Evolutionary conservation across 2,113 vertebrate species (phyloP), one percentile per base, ranked within the genome.

Genomic region (Sinocyclocheilus anophthalmus): DNA sequence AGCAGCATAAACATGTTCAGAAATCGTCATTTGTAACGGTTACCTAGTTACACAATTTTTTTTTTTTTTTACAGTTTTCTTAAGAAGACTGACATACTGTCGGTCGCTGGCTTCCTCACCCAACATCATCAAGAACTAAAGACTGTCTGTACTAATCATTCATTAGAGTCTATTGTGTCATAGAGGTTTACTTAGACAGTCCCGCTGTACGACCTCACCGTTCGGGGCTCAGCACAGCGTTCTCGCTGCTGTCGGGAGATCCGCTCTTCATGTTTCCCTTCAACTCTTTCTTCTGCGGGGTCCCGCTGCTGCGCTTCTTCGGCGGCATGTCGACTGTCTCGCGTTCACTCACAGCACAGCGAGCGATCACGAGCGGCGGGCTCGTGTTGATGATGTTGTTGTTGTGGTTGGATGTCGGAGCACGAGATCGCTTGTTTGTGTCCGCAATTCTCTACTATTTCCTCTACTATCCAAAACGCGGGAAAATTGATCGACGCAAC

Each of bases 301-400:
- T 59, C 53, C 88, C 92, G 69, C 88, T 87, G 87, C 81, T 91
- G 1, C 94, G 93, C 87, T 94, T 95, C 81, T 95, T 95, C 12
- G 94, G 94, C 77, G 94, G 92, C 95, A 95, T 95, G 45, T 82
- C 85, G 14, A 81, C 39, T 3, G 78, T 13, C n/a, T 8, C 59
- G 24, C 42, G 42, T 37, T 50, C 45, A 53, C 13, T 53, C 42
- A 50, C 63, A 69, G 18, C 14, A 50, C 63, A 33, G 45, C 42
- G 39, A 53, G 24, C 24, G 63, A 53, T 22, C 61, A 69, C 24
- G 26, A 53, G 39, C 11, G 0, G 18, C 18, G 3, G 65, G 8
- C 20, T 24, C 1, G 8, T 22, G 30, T 1, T 80, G 37, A 0
- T 63, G 7, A n/a, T n/a, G n/a, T 48, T 65, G 7, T 1, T 81